These are phyloP conservation scores for Hippocampus comes DNA, from an alignment of 2,113 vertebrate species.

Conservation along the genomic window DNA sequence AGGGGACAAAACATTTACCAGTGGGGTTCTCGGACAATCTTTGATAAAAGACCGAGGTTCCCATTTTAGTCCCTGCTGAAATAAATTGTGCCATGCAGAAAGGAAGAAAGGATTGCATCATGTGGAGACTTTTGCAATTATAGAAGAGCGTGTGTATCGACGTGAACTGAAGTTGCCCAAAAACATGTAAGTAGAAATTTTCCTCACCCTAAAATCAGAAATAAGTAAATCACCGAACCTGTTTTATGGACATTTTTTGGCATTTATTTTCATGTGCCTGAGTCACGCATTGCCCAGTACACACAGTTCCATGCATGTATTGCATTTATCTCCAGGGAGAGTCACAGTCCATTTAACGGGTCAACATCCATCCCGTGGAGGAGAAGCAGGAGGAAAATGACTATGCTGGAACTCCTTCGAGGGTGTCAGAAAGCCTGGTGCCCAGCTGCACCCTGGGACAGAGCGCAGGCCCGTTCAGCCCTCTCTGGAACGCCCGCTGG, in stretches of 20 bases:
- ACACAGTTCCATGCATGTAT: neutral
- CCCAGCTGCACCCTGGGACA: slow-evolving; percentile 54
- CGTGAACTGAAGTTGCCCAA: slow-evolving; percentile 1
- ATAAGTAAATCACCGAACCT: neutral
- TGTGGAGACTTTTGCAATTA: slow-evolving; percentile 14
- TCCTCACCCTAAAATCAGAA: too few species aligned
- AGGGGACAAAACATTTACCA: neutral
- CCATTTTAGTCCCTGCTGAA: slow-evolving; percentile 28
- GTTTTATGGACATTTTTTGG: neutral
- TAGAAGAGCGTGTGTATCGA: neutral
- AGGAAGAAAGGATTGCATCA: slow-evolving; percentile 29
- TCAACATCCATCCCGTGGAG: slow-evolving; percentile 60
- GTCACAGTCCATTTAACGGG: slow-evolving; percentile 48
- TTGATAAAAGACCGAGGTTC: slow-evolving; percentile 30
- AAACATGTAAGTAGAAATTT: slow-evolving; percentile 49
- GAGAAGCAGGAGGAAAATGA: slow-evolving; percentile 34
- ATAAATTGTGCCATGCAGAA: slow-evolving; percentile 14
- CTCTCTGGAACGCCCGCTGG: slow-evolving; percentile 70
- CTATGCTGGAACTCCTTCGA: slow-evolving; percentile 63
- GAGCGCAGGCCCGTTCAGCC: slow-evolving; percentile 55
- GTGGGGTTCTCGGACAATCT: neutral
- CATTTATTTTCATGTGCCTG: neutral
- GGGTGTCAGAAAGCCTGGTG: slow-evolving; percentile 75
- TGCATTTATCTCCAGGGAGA: slow-evolving; percentile 40
- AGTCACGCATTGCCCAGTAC: neutral